Evolutionary conservation across 2,888 invertebrate genomes (phyloP), one percentile per base, ranked within the genome.

Genomic region (Calameuta idolon): DNA sequence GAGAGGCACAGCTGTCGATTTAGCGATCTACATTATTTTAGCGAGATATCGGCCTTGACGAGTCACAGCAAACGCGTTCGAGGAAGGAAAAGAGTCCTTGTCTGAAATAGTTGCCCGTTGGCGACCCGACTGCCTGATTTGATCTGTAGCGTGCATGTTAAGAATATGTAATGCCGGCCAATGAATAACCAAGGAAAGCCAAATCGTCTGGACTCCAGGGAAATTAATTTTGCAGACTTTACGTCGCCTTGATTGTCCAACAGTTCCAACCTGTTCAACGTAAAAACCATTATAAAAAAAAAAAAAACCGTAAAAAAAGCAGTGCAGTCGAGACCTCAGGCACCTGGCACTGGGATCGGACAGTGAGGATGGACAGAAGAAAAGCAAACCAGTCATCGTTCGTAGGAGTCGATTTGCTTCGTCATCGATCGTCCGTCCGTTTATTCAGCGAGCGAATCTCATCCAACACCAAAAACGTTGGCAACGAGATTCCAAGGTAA

Each of bases 21-120:
- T 23, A 23, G 71, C 71, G 71, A 71, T 71, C 71, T 71, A 34
- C 12, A 71, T 71, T 71, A 34, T 71, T 71, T 33, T 71, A 71
- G 33, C 71, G 31, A 31, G 71, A 71, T 55, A 55, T 55, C 55
- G 31, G 71, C 71, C 71, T 71, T 71, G 71, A 34, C 12, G 71
- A 34, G 31, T 31, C 71, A 34, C 71, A 34, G 33, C 3, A 71
- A 69, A 71, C 71, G 31, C 71, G 71, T 71, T 71, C 71, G 71
- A 69, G 75, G 69, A 77, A 77, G 37, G 34, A 33, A 73, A 75
- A 68, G 75, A 83, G 83, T 71, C 71, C 71, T 71, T 71, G 71
- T 71, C 71, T 71, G 71, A 71, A 71, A 71, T 71, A 71, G 71
- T 33, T 31, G n/a, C 31, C 31, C 71, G 71, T 71, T 71, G 71